Conservation (phyloP, 2,113 vertebrate species). For the Hypomesus transpacificus region DNA sequence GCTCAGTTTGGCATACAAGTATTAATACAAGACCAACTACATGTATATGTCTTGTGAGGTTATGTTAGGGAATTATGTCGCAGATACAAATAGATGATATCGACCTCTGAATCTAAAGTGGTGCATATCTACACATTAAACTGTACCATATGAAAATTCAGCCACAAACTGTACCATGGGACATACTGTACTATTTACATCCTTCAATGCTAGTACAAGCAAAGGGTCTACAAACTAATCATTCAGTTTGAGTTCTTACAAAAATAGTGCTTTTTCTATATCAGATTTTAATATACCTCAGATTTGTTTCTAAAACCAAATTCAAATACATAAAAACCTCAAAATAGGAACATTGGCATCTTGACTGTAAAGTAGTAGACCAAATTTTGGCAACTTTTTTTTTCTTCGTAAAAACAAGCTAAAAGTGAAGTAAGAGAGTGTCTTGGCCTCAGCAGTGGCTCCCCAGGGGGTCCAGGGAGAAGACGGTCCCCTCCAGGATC, state of each 20-base stretch:
- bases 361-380: constrained; percentile 31
- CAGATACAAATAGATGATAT: constrained; percentile 61
- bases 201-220: constrained; percentile 58
- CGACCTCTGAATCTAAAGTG: constrained; percentile 43
- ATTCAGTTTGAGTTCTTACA: constrained; percentile 56
- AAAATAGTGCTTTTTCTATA: constrained; percentile 72
- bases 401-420: constrained; percentile 68
- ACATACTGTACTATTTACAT: constrained; percentile 63
- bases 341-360: constrained; percentile 56
- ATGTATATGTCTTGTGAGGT: constrained; percentile 32
- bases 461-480: constrained; percentile 92
- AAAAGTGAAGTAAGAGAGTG: constrained; percentile 49
- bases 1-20: constrained; percentile 25
- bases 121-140: constrained; percentile 26
- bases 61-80: constrained; percentile 26
- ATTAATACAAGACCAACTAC: constrained; percentile 40
- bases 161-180: constrained; percentile 57
- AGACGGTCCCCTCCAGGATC: constrained; percentile 94
- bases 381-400: constrained; percentile 62
- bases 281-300: constrained; percentile 54
- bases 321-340: constrained; percentile 67
- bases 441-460: constrained; percentile 86
- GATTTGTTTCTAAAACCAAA: constrained; percentile 59
- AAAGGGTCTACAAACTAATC: constrained; percentile 59
- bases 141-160: constrained; percentile 43